Evolutionary conservation across 2,113 vertebrate species (phyloP).

Genomic region (Calidris pygmaea): DNA sequence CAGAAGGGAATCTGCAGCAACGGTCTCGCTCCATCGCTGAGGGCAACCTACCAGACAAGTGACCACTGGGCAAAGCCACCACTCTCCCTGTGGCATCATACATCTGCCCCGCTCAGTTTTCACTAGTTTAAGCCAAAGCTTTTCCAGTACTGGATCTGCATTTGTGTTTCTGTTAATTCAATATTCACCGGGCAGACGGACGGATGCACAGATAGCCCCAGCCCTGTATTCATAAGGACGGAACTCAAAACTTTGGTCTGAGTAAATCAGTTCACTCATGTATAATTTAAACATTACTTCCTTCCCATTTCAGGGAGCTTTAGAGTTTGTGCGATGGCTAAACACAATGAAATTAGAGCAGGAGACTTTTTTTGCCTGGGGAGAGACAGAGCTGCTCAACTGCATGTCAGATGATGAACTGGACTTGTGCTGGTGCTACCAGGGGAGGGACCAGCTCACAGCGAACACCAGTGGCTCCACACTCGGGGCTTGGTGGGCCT

Average conservation of each 20-base stretch:
- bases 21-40: fast-evolving
- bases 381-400: not conserved
- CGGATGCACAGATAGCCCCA: slow-evolving; percentile 26
- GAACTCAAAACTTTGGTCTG: slow-evolving; percentile 18
- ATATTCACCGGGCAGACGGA: not conserved
- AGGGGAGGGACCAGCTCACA: not conserved
- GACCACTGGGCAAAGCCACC: fast-evolving
- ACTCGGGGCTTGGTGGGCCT: fast-evolving
- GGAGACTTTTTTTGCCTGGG: not conserved
- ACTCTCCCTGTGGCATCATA: not conserved
- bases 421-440: not conserved
- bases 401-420: not conserved
- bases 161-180: slow-evolving; percentile 34
- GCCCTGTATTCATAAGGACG: not conserved
- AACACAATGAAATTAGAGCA: slow-evolving; percentile 43
- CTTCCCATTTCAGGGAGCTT: slow-evolving; percentile 45
- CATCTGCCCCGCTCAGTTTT: not conserved
- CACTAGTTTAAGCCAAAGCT: slow-evolving; percentile 49
- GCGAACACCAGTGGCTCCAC: not conserved
- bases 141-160: not conserved
- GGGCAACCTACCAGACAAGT: not conserved
- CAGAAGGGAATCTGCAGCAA: not conserved
- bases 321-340: not conserved
- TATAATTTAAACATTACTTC: slow-evolving; percentile 60
- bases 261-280: slow-evolving; percentile 52